These are phyloP conservation scores for Microdon myrmicae DNA, from an alignment of 2,888 invertebrate genomes.

Conservation along the genomic window DNA sequence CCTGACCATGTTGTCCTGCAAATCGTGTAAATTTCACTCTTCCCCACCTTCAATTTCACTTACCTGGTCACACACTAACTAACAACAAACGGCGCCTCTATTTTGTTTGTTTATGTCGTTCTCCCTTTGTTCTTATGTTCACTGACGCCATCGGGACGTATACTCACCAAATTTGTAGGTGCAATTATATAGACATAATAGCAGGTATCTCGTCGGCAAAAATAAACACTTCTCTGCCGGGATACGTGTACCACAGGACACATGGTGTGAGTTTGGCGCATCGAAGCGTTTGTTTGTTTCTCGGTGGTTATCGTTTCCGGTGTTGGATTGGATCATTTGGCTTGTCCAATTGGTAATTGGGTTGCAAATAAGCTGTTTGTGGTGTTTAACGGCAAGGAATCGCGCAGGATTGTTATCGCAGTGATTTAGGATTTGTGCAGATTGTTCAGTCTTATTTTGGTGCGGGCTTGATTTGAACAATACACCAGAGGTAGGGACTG, in stretches of 20 bases:
- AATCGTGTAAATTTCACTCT: constrained; percentile 41
- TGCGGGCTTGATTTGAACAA: too few species aligned
- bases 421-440: constrained; percentile 34
- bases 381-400: constrained; percentile 36
- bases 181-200: constrained; percentile 41
- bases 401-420: constrained; percentile 31
- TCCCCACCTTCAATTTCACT: constrained; percentile 7
- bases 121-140: constrained; percentile 9
- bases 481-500: too few species aligned
- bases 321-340: constrained; percentile 10
- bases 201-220: constrained; percentile 39
- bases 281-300: constrained; percentile 35
- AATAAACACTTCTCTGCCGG: constrained; percentile 36
- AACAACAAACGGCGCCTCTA: constrained; percentile 4
- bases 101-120: constrained; percentile 15
- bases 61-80: constrained; percentile 10
- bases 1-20: constrained; percentile 19
- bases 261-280: too few species aligned
- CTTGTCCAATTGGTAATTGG: constrained; percentile 42
- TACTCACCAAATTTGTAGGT: constrained; percentile 29
- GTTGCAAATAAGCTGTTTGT: constrained; percentile 44
- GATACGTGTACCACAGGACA: constrained; percentile 19
- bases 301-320: constrained; percentile 2
- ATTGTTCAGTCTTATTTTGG: constrained; percentile 6
- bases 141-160: neutral